Evolutionary conservation across 2,888 invertebrate species (phyloP).

Genomic region (Drosophila aldrichi): DNA sequence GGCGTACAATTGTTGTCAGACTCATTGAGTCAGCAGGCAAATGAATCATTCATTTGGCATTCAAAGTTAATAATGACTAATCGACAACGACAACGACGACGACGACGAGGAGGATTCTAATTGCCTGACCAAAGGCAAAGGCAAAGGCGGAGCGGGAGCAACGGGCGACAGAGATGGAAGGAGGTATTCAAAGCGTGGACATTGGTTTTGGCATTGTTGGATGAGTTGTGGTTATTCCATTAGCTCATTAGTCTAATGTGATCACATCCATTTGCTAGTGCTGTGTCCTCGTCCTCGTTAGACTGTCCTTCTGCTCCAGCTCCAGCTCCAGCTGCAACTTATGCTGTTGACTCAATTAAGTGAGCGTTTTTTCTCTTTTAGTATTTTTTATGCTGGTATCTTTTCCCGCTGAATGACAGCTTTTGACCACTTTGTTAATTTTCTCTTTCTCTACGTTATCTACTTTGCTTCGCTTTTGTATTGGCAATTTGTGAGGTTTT

Average conservation of each 20-base stretch:
- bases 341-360: slow-evolving; percentile 33
- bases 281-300: slow-evolving; percentile 38
- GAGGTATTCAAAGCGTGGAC: not conserved
- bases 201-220: slow-evolving; percentile 19
- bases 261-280: slow-evolving; percentile 44
- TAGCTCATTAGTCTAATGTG: slow-evolving; percentile 70
- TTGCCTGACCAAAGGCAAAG: slow-evolving; percentile 15
- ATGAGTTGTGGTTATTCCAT: slow-evolving; percentile 41
- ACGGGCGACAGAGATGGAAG: not conserved
- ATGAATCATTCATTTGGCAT: slow-evolving; percentile 58
- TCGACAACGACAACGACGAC: slow-evolving; percentile 32
- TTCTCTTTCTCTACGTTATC: not conserved
- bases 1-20: slow-evolving; percentile 2
- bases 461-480: not conserved
- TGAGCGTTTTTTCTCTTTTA: not conserved
- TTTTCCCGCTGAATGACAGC: not conserved
- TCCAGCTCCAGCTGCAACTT: slow-evolving; percentile 16
- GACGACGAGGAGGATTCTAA: slow-evolving; percentile 25
- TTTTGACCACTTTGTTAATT: slow-evolving; percentile 4
- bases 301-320: slow-evolving; percentile 5
- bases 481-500: not conserved
- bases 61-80: slow-evolving; percentile 51
- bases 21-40: slow-evolving; percentile 26
- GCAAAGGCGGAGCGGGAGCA: not conserved
- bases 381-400: slow-evolving; percentile 12